Evolutionary conservation across 2,113 vertebrate genomes (phyloP).

Genomic region (Ceyx melanurus): DNA sequence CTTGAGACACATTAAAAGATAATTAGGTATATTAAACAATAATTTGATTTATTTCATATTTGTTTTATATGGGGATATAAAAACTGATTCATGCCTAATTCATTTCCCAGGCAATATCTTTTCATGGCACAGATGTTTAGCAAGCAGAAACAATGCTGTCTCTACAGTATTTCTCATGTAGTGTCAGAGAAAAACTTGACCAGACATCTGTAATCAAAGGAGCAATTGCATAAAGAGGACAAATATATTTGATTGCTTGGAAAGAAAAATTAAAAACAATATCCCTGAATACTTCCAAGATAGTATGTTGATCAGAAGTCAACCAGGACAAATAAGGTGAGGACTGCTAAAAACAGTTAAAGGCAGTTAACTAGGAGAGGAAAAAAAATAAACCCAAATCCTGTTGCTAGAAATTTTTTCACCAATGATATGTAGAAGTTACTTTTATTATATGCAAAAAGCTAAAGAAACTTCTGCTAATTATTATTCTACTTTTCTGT

Average conservation of each 20-base stretch:
- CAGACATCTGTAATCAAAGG: neutral
- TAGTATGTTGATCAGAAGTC: neutral
- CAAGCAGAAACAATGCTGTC: neutral
- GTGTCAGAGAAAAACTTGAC: neutral
- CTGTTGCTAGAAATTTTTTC: neutral
- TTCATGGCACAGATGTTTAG: slow-evolving; percentile 19
- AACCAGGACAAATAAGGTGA: neutral
- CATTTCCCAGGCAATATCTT: slow-evolving; percentile 33
- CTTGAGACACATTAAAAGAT: slow-evolving; percentile 26
- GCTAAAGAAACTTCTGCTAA: neutral
- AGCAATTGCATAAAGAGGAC: neutral
- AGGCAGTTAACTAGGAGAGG: neutral
- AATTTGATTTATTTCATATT: slow-evolving; percentile 66
- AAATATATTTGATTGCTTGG: neutral
- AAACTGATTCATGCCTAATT: slow-evolving; percentile 13
- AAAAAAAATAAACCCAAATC: neutral
- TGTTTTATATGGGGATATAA: slow-evolving; percentile 40
- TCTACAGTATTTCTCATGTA: neutral
- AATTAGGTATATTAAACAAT: slow-evolving; percentile 64
- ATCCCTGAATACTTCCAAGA: neutral
- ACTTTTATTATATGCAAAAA: neutral
- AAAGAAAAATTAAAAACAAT: neutral
- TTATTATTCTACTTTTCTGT: neutral
- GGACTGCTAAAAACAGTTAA: neutral
- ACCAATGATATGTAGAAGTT: neutral